Conservation (phyloP, 2,113 vertebrate genomes). For the Thunnus thynnus region DNA sequence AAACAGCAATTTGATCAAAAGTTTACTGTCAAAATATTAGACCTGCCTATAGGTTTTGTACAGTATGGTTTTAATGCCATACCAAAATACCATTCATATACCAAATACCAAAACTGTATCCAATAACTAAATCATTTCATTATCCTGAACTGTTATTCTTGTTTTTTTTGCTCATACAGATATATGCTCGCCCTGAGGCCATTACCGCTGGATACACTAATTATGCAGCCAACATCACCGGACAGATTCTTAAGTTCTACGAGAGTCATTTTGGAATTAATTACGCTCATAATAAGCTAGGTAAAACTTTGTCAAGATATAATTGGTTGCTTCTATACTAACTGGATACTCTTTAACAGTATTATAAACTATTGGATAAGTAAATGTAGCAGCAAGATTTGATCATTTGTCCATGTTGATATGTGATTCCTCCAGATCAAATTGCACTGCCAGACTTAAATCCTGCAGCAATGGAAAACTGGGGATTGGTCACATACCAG, state of each 20-base stretch:
- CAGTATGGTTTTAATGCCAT: no score
- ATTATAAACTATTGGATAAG: background rate
- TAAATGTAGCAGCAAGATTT: background rate
- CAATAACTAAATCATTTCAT: background rate
- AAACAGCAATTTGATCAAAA: background rate
- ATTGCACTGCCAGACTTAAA: conserved; percentile 82
- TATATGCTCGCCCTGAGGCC: conserved; percentile 76
- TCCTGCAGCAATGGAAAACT: conserved; percentile 82
- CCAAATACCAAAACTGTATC: background rate
- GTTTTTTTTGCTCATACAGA: conserved; percentile 54
- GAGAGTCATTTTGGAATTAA: conserved; percentile 13
- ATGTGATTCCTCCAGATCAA: conserved; percentile 74
- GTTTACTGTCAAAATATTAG: no score
- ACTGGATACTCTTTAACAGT: background rate
- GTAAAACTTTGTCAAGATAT: conserved; percentile 54
- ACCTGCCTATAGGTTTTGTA: no score
- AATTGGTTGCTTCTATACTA: no score
- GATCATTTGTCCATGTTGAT: background rate
- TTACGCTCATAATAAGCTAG: conserved; percentile 68
- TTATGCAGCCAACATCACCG: conserved; percentile 64
- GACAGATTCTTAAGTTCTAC: conserved; percentile 70
- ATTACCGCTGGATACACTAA: background rate
- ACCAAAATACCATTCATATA: background rate
- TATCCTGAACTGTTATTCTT: background rate
- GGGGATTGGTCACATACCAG: conserved; percentile 83